These are phyloP conservation scores for Urocynchramus pylzowi DNA, from an alignment of 2,113 vertebrate species.

Conservation along the genomic window DNA sequence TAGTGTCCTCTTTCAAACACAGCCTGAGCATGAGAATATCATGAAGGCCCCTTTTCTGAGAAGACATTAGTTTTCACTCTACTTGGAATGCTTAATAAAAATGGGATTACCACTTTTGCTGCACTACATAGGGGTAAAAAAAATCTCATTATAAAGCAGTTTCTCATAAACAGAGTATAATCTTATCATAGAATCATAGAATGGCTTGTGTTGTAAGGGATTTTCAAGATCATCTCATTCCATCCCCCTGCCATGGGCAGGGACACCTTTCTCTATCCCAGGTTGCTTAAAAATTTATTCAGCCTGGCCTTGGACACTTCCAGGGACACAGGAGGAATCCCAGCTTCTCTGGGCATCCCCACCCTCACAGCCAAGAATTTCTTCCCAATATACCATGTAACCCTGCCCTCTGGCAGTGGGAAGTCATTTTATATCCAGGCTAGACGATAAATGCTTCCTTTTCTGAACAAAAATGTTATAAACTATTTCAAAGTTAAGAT, in stretches of 20 bases:
- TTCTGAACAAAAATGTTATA: neutral
- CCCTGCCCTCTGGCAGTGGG: too few relatives aligned
- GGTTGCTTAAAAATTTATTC: rapidly evolving
- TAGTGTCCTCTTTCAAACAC: neutral
- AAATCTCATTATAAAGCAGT: neutral
- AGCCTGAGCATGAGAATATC: neutral
- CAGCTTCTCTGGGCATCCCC: neutral
- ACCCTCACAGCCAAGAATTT: rapidly evolving
- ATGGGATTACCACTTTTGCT: neutral
- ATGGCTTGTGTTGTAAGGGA: neutral
- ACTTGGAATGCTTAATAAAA: neutral
- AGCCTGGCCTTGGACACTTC: neutral
- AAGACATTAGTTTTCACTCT: neutral
- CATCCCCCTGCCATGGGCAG: neutral
- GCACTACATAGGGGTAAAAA: neutral
- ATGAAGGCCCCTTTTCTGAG: neutral
- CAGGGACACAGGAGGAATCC: neutral
- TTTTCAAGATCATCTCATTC: neutral
- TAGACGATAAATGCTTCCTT: neutral
- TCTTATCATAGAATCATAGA: neutral
- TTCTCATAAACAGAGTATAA: neutral
- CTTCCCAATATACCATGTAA: rapidly evolving
- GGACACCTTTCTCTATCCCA: rapidly evolving
- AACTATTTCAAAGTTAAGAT: neutral
- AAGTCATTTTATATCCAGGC: neutral